Percentiles rank a stretch among this genome's conserved stretches.
These are phyloP conservation scores for Amniataba percoides DNA, from an alignment of 2,797 vertebrate genomes.

Conservation along the genomic window DNA sequence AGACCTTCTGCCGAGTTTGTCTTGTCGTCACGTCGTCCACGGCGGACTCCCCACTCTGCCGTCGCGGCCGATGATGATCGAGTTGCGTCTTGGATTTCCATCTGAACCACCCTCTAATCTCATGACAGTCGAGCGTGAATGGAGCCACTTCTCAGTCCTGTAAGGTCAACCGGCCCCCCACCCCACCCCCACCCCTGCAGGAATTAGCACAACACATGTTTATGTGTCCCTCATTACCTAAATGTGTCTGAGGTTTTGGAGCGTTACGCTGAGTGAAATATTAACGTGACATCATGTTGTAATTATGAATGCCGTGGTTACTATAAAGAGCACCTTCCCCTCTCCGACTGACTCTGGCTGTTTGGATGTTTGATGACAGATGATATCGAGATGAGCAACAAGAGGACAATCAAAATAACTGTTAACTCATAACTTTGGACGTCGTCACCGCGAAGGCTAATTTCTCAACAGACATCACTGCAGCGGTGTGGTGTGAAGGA, in stretches of 20 bases:
- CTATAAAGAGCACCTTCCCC: constrained; percentile 23
- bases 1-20: constrained; percentile 76
- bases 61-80: constrained; percentile 63
- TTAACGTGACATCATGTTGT: constrained; percentile 26
- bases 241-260: constrained; percentile 59
- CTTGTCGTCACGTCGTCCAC: constrained; percentile 81
- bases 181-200: constrained; percentile 43
- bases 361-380: constrained; percentile 32
- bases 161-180: constrained; percentile 59
- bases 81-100: constrained; percentile 84
- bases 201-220: constrained; percentile 77
- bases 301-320: constrained; percentile 19
- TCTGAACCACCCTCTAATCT: constrained; percentile 79
- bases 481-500: background rate
- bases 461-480: constrained; percentile 25
- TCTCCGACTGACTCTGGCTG: constrained; percentile 5
- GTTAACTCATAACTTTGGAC: constrained; percentile 27
- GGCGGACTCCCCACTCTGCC: constrained; percentile 75
- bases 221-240: constrained; percentile 72
- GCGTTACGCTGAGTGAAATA: constrained; percentile 47
- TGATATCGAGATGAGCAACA: constrained; percentile 44
- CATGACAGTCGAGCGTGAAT: constrained; percentile 70
- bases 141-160: constrained; percentile 73
- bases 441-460: constrained; percentile 10
- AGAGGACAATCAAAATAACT: constrained; percentile 45